Evolutionary conservation across 2,797 vertebrate species (phyloP), one percentile per base, ranked within the genome.

Genomic region (Pseudomugil gertrudae): DNA sequence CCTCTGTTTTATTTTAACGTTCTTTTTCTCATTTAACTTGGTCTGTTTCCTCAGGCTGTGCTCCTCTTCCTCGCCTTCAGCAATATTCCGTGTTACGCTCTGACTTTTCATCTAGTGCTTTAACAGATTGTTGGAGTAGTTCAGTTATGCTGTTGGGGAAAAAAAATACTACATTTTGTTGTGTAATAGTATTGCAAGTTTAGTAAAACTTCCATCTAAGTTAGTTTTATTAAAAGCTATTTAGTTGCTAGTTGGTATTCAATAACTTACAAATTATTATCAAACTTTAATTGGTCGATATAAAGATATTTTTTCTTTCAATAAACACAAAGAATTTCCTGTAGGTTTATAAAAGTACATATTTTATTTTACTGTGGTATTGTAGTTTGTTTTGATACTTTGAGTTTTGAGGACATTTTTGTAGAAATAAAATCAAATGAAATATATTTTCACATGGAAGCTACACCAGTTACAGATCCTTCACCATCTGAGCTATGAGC

Each of bases 1-100:
- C n/a, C 60, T 29, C 60, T 24, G n/a, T 19, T 24, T 69, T n/a
- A 30, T 60, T 59, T 63, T 72, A 32, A 45, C 68, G 53, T 47
- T 64, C 58, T 54, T 57, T 62, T 73, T 65, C 62, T 69, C 35
- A 9, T 84, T 66, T 63, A 59, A 61, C 72, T 69, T 43, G 27
- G 59, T 79, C 43, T 23, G 65, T 80, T 83, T 77, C 81, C 74
- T 72, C 74, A 66, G 40, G 45, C 43, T 40, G 38, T 43, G 32
- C 75, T 73, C 63, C 23, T 71, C 69, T 72, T 61, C 32, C 13
- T 50, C 15, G 66, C 66, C 78, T 66, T 76, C 64, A 58, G 72
- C 59, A 57, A 29, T 66, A 57, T 72, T 64, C 74, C 67, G 50
- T 83, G 67, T 79, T 26, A 13, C 33, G 5, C 27, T 32, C 17